phyloP scores from a whole-genome alignment of 2,797 vertebrate genomes.

The Sebastes goodei region DNA sequence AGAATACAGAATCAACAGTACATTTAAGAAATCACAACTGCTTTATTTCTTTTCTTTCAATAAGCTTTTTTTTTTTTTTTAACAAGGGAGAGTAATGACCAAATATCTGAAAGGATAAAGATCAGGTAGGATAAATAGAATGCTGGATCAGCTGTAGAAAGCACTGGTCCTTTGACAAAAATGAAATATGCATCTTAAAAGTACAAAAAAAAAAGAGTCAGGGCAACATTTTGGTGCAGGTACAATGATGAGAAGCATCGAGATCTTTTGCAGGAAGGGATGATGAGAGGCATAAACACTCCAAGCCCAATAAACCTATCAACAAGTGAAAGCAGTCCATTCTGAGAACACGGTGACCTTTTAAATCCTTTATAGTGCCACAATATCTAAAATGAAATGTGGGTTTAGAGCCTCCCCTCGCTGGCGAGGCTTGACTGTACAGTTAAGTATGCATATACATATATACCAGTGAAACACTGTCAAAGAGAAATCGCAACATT shows the following conservation, averaged over 20 bases:
- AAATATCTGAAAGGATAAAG: slow-evolving; percentile 95
- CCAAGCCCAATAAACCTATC: slow-evolving; percentile 63
- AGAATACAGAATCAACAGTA: slow-evolving; percentile 60
- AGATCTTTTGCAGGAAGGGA: slow-evolving; percentile 62
- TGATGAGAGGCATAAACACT: slow-evolving; percentile 60
- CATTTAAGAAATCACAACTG: slow-evolving; percentile 84
- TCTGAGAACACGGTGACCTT: slow-evolving; percentile 69
- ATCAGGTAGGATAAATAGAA: slow-evolving; percentile 87
- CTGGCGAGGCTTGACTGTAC: slow-evolving; percentile 85
- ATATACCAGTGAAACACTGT: slow-evolving; percentile 88
- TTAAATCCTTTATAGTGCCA: slow-evolving; percentile 73
- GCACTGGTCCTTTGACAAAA: slow-evolving; percentile 76
- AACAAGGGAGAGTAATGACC: slow-evolving; percentile 93
- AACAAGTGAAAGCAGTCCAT: slow-evolving; percentile 68
- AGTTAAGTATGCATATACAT: slow-evolving; percentile 77
- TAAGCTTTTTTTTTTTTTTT: slow-evolving; percentile 84
- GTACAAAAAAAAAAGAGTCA: slow-evolving; percentile 82
- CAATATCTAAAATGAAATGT: slow-evolving; percentile 79
- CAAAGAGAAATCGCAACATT: slow-evolving; percentile 86
- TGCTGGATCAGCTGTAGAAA: slow-evolving; percentile 75
- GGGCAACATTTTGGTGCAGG: slow-evolving; percentile 80
- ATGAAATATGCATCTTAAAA: slow-evolving; percentile 78
- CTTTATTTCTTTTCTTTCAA: slow-evolving; percentile 89
- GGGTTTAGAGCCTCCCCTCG: slow-evolving; percentile 80
- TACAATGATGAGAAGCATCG: slow-evolving; percentile 68